Evolutionary conservation across 2,888 invertebrate genomes (phyloP), one percentile per base, ranked within the genome.

Genomic region (Eurytoma adleriae): DNA sequence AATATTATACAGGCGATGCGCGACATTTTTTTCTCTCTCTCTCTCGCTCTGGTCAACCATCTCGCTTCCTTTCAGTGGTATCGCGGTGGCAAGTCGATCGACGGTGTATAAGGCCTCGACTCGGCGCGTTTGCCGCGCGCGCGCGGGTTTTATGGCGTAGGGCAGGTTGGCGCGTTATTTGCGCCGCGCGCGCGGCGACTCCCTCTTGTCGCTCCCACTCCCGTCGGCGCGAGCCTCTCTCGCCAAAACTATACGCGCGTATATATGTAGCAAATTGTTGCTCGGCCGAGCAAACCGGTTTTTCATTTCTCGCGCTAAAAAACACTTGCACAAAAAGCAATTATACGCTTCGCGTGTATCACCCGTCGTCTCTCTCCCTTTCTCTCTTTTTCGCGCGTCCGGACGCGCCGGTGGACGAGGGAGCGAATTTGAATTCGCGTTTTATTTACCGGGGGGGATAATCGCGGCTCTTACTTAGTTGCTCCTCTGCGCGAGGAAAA

Each of bases 241-340:
- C 40, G 40, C 10, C 40, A 40, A 40, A 40, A 40, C 7, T 69
- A 27, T 57, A 57, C 61, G 57, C 12, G 40, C 40, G 40, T 10
- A 12, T 14, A 61, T 56, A 27, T 67, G 75, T 30, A 68, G 76
- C 57, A 76, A 80, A 80, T 80, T 72, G 61, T 80, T 80, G 61
- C 62, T 76, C 16, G 54, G 61, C 20, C 61, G 20, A 5, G 18
- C 59, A 27, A 77, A 72, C 80, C 71, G 80, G 80, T 77, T 80
- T 80, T 77, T 77, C 73, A 59, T 72, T 70, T 73, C 77, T 73
- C 77, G 72, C 69, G 64, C 72, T 80, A 72, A 80, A 40, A 74
- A 77, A 68, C 68, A 64, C 69, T 62, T 62, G 56, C 72, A 61
- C 57, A 77, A 77, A 73, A 80, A 73, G 77, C 80, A 80, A 80